Conservation (phyloP, 1,140 invertebrate species). For the Drosophila asahinai region DNA sequence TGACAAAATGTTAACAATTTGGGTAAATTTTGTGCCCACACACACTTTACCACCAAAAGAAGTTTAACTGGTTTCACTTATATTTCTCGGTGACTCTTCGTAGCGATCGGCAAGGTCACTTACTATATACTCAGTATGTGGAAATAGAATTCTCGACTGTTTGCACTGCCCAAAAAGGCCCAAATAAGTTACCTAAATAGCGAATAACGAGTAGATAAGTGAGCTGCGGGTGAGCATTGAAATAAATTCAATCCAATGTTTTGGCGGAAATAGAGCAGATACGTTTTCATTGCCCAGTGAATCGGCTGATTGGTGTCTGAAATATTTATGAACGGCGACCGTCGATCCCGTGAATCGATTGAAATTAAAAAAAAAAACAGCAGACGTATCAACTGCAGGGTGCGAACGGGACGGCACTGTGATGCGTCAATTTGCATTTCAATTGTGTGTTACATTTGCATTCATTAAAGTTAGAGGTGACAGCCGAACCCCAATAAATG, state of each 20-base stretch:
- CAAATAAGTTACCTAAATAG: slow-evolving; percentile 49
- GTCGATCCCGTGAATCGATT: slow-evolving; percentile 59
- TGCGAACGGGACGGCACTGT: slow-evolving; percentile 14
- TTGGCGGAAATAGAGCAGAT: slow-evolving; percentile 52
- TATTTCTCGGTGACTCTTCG: slow-evolving; percentile 42
- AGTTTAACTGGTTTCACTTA: slow-evolving; percentile 69
- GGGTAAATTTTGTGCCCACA: slow-evolving; percentile 29
- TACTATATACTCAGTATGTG: background rate
- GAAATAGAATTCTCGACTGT: slow-evolving; percentile 43
- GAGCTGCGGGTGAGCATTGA: slow-evolving; percentile 8
- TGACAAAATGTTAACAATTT: slow-evolving; percentile 71
- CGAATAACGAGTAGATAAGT: slow-evolving; percentile 6
- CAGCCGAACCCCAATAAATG: background rate
- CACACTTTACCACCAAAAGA: slow-evolving; percentile 38
- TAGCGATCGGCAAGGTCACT: slow-evolving; percentile 24
- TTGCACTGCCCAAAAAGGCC: slow-evolving; percentile 24
- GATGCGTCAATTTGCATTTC: slow-evolving; percentile 48
- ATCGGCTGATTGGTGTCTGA: slow-evolving; percentile 25
- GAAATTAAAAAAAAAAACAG: slow-evolving; percentile 3
- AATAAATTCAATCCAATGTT: slow-evolving; percentile 25
- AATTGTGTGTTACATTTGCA: slow-evolving; percentile 54
- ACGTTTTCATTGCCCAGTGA: slow-evolving; percentile 18
- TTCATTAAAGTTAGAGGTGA: slow-evolving; percentile 23
- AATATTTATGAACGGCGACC: slow-evolving; percentile 66
- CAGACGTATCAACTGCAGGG: background rate